Conservation (phyloP, 2,888 invertebrate genomes). For the Crematogaster levior region DNA sequence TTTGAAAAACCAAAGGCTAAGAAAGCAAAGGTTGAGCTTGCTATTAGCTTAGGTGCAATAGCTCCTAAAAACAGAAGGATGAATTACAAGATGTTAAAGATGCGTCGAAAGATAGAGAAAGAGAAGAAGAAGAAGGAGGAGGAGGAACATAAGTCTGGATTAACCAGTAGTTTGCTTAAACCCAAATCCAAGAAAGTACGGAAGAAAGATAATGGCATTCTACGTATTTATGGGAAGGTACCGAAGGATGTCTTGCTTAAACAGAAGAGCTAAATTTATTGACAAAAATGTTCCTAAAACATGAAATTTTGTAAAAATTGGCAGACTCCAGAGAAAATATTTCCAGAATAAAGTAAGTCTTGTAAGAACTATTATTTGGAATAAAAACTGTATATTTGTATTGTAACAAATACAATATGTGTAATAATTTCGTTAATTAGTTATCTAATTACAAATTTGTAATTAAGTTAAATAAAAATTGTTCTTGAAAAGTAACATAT, state of each 20-base stretch:
- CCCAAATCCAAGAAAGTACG: slow-evolving; percentile 53
- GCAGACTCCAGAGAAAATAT: neutral
- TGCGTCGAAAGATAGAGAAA: slow-evolving; percentile 88
- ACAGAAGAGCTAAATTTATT: slow-evolving; percentile 52
- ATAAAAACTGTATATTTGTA: slow-evolving; percentile 6
- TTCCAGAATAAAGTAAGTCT: neutral
- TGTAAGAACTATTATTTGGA: neutral
- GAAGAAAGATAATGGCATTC: slow-evolving; percentile 70
- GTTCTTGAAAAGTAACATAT: neutral
- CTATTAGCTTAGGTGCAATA: slow-evolving; percentile 94
- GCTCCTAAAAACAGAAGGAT: slow-evolving; percentile 89
- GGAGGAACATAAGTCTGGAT: slow-evolving; percentile 79
- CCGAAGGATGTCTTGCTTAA: slow-evolving; percentile 51
- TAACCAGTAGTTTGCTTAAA: slow-evolving; percentile 73
- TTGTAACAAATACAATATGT: too few relatives aligned
- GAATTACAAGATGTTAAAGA: slow-evolving; percentile 91
- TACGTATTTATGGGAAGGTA: slow-evolving; percentile 81
- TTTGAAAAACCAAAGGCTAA: slow-evolving; percentile 90
- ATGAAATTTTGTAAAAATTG: neutral
- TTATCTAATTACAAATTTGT: neutral
- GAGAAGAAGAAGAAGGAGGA: slow-evolving; percentile 81
- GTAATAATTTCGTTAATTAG: neutral
- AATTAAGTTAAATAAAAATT: neutral
- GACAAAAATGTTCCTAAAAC: neutral
- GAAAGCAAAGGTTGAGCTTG: slow-evolving; percentile 92